Conservation (phyloP, 2,888 invertebrate species). For the Oscheius sp. region DNA sequence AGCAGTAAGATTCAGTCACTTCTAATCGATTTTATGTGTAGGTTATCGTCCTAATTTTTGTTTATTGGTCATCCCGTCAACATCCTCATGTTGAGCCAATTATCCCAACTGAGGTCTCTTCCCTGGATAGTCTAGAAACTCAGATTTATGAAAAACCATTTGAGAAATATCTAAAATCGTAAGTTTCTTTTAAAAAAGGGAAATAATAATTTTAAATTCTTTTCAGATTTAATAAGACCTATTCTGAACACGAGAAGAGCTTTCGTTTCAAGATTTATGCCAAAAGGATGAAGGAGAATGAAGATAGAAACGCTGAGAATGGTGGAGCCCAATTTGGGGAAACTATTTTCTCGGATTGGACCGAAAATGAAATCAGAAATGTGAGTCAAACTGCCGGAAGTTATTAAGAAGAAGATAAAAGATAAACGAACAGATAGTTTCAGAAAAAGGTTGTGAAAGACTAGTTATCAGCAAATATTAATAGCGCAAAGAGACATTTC, state of each 20-base stretch:
- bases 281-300: slow-evolving; percentile 33
- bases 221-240: background rate
- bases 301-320: slow-evolving; percentile 29
- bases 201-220: background rate
- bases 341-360: slow-evolving; percentile 42
- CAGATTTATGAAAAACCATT: too few species aligned
- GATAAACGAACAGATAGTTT: background rate
- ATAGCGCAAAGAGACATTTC: background rate
- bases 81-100: too few species aligned
- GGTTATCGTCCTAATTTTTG: too few species aligned
- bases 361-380: slow-evolving; percentile 32
- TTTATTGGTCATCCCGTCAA: too few species aligned
- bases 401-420: background rate
- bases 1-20: too few species aligned
- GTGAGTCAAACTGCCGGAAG: background rate
- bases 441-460: background rate
- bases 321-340: slow-evolving; percentile 37
- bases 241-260: background rate
- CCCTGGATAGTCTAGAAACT: too few species aligned
- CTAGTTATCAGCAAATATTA: background rate
- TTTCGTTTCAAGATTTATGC: slow-evolving; percentile 27
- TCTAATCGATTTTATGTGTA: too few species aligned
- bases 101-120: too few species aligned
- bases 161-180: background rate
- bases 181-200: background rate